phyloP scores from a whole-genome alignment of 2,113 vertebrate species.

The Desmodus rotundus region DNA sequence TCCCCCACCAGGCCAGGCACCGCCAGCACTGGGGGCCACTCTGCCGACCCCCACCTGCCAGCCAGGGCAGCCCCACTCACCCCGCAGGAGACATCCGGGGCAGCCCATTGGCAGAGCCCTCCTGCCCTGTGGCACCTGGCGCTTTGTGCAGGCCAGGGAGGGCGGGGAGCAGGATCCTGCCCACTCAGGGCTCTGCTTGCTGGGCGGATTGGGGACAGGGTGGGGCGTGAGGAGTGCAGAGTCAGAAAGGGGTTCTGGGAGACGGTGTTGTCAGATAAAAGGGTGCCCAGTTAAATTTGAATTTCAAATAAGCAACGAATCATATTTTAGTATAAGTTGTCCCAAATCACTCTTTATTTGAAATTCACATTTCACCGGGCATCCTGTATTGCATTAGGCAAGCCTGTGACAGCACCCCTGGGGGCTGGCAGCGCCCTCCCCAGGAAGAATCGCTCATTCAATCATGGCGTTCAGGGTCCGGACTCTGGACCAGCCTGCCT shows the following conservation, averaged over 20 bases:
- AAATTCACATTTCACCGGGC: background rate
- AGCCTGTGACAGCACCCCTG: background rate
- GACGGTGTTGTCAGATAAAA: background rate
- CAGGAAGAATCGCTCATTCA: background rate
- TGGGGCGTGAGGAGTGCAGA: background rate
- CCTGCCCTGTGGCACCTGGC: background rate
- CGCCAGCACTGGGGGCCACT: background rate
- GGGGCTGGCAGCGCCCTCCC: background rate
- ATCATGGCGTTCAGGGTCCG: background rate
- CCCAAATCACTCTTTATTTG: background rate
- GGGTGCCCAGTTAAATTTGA: background rate
- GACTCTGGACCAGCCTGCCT: background rate
- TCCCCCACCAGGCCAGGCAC: background rate
- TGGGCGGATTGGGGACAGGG: slow-evolving; percentile 28
- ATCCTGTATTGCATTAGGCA: background rate
- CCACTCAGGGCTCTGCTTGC: background rate
- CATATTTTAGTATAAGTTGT: background rate
- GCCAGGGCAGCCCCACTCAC: slow-evolving; percentile 9
- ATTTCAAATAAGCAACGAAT: background rate
- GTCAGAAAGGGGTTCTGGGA: background rate
- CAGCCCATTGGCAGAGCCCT: background rate
- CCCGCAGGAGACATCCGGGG: background rate
- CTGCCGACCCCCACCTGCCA: background rate
- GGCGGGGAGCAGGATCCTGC: background rate
- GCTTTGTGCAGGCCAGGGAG: background rate